Conservation (phyloP, 2,797 vertebrate genomes). For the Spizella passerina region DNA sequence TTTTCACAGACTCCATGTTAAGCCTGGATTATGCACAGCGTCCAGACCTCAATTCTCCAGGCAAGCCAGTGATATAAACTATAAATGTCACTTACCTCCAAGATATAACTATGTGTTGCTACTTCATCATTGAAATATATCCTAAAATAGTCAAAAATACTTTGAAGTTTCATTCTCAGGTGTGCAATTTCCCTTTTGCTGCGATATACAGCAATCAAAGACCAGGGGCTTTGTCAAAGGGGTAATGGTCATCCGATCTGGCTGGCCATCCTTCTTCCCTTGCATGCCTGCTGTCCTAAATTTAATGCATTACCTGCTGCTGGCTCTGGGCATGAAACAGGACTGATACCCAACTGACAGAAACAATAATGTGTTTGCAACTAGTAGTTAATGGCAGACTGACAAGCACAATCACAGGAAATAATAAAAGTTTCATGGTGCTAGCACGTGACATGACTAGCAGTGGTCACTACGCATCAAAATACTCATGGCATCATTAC, state of each 20-base stretch:
- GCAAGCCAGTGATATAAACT: neutral
- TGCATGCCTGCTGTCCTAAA: neutral
- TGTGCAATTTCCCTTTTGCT: neutral
- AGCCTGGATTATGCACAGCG: neutral
- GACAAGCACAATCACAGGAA: constrained; percentile 26
- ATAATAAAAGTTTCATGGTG: constrained; percentile 20
- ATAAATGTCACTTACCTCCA: neutral
- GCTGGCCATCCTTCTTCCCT: neutral
- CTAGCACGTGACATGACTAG: neutral
- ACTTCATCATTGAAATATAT: neutral
- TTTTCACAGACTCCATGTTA: neutral
- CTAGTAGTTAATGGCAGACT: neutral
- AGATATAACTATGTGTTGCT: neutral
- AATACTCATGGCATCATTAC: accelerated
- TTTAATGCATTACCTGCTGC: neutral
- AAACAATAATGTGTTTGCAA: neutral
- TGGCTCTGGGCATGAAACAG: neutral
- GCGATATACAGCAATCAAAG: neutral
- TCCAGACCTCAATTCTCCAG: neutral
- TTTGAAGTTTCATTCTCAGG: neutral
- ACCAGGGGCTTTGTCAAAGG: neutral
- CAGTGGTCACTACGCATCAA: accelerated
- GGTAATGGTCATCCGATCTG: accelerated
- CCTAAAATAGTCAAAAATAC: neutral
- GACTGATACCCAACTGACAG: neutral